phyloP scores from a whole-genome alignment of 2,797 vertebrate genomes.

The Thunnus albacares region DNA sequence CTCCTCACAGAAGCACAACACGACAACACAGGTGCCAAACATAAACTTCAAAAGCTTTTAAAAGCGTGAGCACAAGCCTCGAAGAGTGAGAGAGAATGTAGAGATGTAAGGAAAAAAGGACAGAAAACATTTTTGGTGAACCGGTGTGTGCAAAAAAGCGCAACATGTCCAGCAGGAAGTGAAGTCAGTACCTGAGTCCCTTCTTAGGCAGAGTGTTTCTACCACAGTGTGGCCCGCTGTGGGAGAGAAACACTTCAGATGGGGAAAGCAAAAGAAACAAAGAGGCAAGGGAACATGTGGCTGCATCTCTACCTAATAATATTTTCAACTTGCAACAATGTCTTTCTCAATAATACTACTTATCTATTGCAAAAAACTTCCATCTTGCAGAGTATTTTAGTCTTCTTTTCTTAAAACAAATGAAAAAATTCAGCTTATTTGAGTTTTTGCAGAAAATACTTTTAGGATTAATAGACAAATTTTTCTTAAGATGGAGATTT shows the following conservation, averaged over 20 bases:
- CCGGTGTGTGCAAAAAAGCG: conserved; percentile 38
- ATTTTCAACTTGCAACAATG: conserved; percentile 7
- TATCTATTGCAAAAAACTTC: conserved; percentile 27
- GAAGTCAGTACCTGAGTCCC: conserved; percentile 94
- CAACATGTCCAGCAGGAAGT: conserved; percentile 61
- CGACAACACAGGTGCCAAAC: conserved; percentile 67
- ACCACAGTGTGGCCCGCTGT: conserved; percentile 95
- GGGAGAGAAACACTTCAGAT: conserved; percentile 88
- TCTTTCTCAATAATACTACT: neutral
- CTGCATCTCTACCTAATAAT: conserved; percentile 27
- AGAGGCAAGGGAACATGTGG: conserved; percentile 52
- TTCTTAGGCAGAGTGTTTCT: conserved; percentile 99
- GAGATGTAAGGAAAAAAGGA: conserved; percentile 40
- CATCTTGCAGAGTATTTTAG: neutral
- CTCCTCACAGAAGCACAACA: conserved; percentile 69
- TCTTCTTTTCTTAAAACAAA: neutral
- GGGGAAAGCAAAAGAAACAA: conserved; percentile 50
- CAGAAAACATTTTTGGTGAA: conserved; percentile 53
- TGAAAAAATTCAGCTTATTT: neutral
- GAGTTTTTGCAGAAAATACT: neutral
- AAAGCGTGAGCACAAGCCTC: conserved; percentile 61
- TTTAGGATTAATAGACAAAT: neutral
- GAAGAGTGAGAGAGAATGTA: conserved; percentile 52
- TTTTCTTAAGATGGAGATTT: conserved; percentile 30
- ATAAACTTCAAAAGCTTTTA: conserved; percentile 31